These are phyloP conservation scores for Watsonalla cultraria DNA, from an alignment of 2,888 invertebrate species.

Conservation along the genomic window DNA sequence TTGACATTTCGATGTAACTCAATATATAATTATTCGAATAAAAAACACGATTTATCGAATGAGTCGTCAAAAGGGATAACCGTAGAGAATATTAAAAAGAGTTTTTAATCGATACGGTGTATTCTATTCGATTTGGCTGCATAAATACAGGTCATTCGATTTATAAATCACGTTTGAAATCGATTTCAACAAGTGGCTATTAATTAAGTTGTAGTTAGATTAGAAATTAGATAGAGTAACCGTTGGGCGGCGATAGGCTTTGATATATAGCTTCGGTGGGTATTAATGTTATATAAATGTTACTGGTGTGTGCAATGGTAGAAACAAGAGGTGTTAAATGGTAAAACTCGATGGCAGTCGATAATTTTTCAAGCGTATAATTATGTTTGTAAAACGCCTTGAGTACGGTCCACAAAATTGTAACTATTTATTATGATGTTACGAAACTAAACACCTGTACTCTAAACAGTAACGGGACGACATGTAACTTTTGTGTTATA, in stretches of 20 bases:
- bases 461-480: neutral
- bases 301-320: conserved; percentile 22
- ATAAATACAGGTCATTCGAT: conserved; percentile 71
- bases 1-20: conserved; percentile 41
- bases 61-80: conserved; percentile 38
- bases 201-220: conserved; percentile 78
- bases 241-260: conserved; percentile 55
- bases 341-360: conserved; percentile 36
- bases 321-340: conserved; percentile 42
- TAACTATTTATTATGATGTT: conserved; percentile 20
- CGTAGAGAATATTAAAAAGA: conserved; percentile 27
- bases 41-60: conserved; percentile 34
- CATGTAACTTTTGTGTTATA: neutral
- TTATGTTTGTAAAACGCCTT: conserved; percentile 21
- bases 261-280: conserved; percentile 51
- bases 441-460: conserved; percentile 29
- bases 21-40: conserved; percentile 9
- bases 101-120: conserved; percentile 52
- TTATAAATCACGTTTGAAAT: conserved; percentile 75
- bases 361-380: conserved; percentile 31
- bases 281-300: conserved; percentile 28
- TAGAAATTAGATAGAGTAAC: conserved; percentile 71
- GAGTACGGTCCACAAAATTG: conserved; percentile 25
- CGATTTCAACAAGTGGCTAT: conserved; percentile 78
- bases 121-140: conserved; percentile 51